Evolutionary conservation across 1,140 invertebrate genomes (phyloP).

Genomic region (Akabosia matsudoensis): DNA sequence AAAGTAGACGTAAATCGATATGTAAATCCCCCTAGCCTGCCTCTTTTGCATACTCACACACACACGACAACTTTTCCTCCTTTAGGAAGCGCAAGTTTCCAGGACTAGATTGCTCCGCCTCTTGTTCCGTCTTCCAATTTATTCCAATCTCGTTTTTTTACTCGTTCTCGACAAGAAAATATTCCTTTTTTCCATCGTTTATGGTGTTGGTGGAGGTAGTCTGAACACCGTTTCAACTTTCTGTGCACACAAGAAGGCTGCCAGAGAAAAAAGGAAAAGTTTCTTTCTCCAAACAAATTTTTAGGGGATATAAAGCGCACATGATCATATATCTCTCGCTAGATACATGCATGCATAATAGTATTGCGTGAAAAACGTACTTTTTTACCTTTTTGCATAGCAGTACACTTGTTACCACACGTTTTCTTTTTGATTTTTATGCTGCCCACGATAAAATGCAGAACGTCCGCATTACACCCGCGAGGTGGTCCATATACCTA

Average conservation of each 20-base stretch:
- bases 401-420: not conserved
- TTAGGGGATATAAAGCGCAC: not conserved
- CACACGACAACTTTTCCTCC: conserved; percentile 4
- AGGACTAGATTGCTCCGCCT: not conserved
- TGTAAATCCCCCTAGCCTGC: conserved; percentile 18
- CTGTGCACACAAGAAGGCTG: too few species aligned
- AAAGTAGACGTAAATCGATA: conserved; percentile 21
- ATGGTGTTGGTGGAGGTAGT: not conserved
- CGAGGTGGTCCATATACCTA: not conserved
- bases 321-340: not conserved
- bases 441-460: not conserved
- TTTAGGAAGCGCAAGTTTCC: conserved; percentile 14
- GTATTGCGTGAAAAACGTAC: not conserved
- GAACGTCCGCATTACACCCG: not conserved
- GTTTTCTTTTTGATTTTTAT: not conserved
- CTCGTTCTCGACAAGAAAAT: not conserved
- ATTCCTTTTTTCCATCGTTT: not conserved
- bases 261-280: too few species aligned
- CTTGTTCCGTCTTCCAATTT: not conserved
- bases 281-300: too few species aligned
- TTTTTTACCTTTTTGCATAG: conserved; percentile 15
- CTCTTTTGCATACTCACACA: conserved; percentile 15
- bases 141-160: conserved; percentile 10
- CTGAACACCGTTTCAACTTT: too few species aligned
- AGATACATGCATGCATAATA: not conserved